Base-by-base conservation (phyloP, 1,140 invertebrate species). In the Scaptomyza montana region DNA sequence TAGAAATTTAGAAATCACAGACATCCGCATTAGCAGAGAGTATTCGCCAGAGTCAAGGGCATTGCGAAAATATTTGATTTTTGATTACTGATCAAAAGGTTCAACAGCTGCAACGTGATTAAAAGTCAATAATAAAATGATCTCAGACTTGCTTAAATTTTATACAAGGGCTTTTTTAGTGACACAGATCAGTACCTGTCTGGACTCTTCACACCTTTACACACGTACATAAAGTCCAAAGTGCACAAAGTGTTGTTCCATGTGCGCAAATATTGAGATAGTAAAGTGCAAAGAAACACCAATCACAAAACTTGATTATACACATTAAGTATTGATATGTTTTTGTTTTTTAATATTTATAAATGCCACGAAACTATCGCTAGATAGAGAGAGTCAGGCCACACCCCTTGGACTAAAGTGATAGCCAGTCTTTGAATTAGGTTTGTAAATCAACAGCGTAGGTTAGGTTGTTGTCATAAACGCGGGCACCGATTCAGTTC, bases 251-350 rank as follows among this genome's bases (percentile, higher is more conserved):
- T 39, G 9, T 9, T 39, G 21, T 39, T 49, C 19, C 45, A 60
- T 56, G 41, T 71, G 69, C 30, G 77, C 64, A 59, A 84, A 84
- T 84, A 84, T 80, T 84, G 64, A 63, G 70, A 54, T 60, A 61
- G 45, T 39, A n/a, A 50, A 67, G 74, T 81, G 54, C 74, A 66
- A 70, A 63, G 43, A 56, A 50, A 77, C 53, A 66, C 54, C 30
- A 50, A 60, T 39, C 39, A 41, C 12, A 54, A 65, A 53, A 51
- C 30, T 8, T 25, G 12, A 33, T 8, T 56, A 25, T 13, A 57
- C 39, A 16, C 33, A 9, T 6, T 36, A 1, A 9, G 6, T 28
- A 21, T 10, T 9, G 46, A 21, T 21, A 36, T 46, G 33, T 30
- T 54, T 55, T 12, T 43, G 39, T 33, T 53, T 1, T 30, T 25